phyloP scores from a whole-genome alignment of 2,888 invertebrate genomes.

The Drosophila pegasa region DNA sequence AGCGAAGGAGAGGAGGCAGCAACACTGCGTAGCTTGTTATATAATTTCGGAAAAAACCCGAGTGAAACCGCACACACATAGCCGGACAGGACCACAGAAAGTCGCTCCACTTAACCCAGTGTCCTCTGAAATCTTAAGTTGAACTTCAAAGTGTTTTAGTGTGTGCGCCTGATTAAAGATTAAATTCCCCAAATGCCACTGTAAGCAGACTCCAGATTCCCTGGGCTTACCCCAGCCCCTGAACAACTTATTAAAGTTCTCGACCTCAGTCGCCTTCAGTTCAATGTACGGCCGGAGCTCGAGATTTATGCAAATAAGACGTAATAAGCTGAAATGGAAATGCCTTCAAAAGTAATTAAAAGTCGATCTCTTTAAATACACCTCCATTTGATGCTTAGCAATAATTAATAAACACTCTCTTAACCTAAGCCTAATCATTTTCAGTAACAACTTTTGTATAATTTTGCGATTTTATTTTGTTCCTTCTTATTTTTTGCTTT shows the following conservation, averaged over 20 bases:
- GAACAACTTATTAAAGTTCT: constrained; percentile 28
- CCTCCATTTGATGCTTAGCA: constrained; percentile 4
- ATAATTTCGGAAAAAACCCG: constrained; percentile 25
- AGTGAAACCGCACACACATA: neutral
- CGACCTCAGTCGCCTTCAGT: constrained; percentile 14
- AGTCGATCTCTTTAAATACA: neutral
- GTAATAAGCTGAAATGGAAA: constrained; percentile 24
- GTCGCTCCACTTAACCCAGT: neutral
- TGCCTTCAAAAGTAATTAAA: constrained; percentile 29
- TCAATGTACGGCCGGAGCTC: constrained; percentile 30
- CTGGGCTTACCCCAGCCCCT: neutral
- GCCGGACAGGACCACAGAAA: neutral
- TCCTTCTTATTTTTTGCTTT: neutral
- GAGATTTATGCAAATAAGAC: constrained; percentile 38
- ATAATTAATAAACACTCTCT: constrained; percentile 35
- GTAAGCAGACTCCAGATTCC: neutral
- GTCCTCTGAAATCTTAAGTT: constrained; percentile 3
- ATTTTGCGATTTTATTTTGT: constrained; percentile 24
- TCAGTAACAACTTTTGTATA: constrained; percentile 13
- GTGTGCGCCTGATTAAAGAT: constrained; percentile 30
- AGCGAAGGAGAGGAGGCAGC: constrained; percentile 1
- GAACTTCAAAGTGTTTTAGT: constrained; percentile 44
- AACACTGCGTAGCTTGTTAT: constrained; percentile 22
- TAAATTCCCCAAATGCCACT: constrained; percentile 17
- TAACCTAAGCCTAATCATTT: constrained; percentile 15